These are phyloP conservation scores for Machaerirhynchus nigripectus DNA, from an alignment of 2,113 vertebrate species.

Conservation along the genomic window DNA sequence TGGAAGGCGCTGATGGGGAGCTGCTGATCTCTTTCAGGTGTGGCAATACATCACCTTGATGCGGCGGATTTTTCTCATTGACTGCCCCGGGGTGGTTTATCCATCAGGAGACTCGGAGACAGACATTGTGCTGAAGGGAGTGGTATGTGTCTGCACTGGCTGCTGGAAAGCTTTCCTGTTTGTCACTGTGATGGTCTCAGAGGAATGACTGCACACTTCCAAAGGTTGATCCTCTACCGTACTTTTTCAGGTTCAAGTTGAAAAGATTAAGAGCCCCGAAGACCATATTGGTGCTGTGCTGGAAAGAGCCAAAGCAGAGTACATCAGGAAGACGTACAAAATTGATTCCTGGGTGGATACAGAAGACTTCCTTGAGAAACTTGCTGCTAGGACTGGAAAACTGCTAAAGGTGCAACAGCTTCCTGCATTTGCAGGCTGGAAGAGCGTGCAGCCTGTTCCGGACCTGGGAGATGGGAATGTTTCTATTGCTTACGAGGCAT, in stretches of 20 bases:
- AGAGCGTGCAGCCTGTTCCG: neutral
- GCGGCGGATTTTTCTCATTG: slow-evolving; percentile 96
- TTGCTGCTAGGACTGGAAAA: slow-evolving; percentile 90
- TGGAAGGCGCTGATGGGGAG: neutral
- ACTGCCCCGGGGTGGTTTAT: slow-evolving; percentile 96
- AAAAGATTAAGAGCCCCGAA: slow-evolving; percentile 93
- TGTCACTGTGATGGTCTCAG: neutral
- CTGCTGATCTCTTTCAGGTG: slow-evolving; percentile 74
- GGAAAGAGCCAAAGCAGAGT: slow-evolving; percentile 93
- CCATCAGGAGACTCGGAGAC: slow-evolving; percentile 94
- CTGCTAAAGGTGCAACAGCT: slow-evolving; percentile 84
- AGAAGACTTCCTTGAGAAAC: slow-evolving; percentile 93
- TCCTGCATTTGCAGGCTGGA: neutral
- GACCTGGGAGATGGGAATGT: neutral
- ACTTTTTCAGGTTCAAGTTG: slow-evolving; percentile 91
- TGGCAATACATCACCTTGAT: slow-evolving; percentile 99
- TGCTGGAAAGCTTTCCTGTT: neutral
- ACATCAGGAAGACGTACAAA: slow-evolving; percentile 93
- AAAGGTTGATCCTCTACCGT: neutral
- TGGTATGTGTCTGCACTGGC: slow-evolving; percentile 75
- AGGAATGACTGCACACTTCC: neutral
- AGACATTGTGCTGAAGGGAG: slow-evolving; percentile 95
- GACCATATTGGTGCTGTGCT: slow-evolving; percentile 91
- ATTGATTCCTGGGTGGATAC: slow-evolving; percentile 87
- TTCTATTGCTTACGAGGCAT: neutral